Evolutionary conservation across 2,888 invertebrate species (phyloP).

Genomic region (Pandemis cinnamomeana): DNA sequence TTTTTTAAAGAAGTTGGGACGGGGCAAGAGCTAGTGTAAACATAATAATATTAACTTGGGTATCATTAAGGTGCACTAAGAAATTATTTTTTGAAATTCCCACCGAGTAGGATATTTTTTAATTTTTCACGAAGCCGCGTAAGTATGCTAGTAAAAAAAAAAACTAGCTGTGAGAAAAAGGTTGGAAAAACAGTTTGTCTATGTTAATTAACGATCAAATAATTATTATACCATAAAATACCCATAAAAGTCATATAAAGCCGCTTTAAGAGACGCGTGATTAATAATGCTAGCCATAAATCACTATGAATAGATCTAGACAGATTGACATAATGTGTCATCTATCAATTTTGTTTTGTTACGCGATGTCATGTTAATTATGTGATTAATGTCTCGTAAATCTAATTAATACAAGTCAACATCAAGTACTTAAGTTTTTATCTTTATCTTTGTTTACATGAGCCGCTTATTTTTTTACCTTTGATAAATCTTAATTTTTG

Average conservation of each 20-base stretch:
- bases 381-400: not conserved
- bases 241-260: constrained; percentile 6
- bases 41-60: too few relatives aligned
- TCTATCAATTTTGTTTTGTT: constrained; percentile 16
- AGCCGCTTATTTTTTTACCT: too few relatives aligned
- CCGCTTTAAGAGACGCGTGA: constrained; percentile 1
- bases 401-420: not conserved
- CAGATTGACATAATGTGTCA: constrained; percentile 25
- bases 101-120: too few relatives aligned
- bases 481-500: too few relatives aligned
- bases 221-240: constrained; percentile 3
- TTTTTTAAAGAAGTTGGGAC: too few relatives aligned
- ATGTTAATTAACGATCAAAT: not conserved
- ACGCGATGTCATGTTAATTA: not conserved
- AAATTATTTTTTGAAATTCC: too few relatives aligned
- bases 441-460: too few relatives aligned
- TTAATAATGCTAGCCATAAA: constrained; percentile 2
- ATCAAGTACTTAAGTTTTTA: not conserved
- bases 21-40: too few relatives aligned
- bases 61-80: too few relatives aligned
- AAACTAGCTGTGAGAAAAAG: too few relatives aligned
- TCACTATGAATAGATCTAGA: not conserved
- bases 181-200: not conserved
- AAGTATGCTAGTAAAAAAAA: too few relatives aligned
- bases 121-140: too few relatives aligned